phyloP scores from a whole-genome alignment of 2,113 vertebrate genomes.

The Dinomys branickii region DNA sequence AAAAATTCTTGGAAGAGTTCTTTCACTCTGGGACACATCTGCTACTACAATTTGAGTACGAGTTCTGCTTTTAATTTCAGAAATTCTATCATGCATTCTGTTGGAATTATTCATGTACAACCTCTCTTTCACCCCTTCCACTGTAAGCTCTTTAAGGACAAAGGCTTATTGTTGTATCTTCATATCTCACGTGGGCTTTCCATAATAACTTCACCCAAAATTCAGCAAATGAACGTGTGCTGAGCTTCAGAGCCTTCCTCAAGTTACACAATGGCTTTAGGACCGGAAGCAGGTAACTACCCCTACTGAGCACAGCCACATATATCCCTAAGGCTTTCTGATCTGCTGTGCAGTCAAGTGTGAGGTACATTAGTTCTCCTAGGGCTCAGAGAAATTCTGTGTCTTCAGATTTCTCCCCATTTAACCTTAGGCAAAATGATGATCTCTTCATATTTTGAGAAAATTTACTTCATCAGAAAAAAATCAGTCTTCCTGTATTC shows the following conservation, averaged over 20 bases:
- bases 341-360: background rate
- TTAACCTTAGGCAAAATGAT: background rate
- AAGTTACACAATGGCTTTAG: background rate
- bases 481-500: conserved; percentile 5
- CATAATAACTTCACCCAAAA: background rate
- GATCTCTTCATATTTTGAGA: background rate
- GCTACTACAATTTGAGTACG: background rate
- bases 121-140: background rate
- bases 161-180: conserved; percentile 26
- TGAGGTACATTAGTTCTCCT: background rate
- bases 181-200: background rate
- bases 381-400: background rate
- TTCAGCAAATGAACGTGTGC: background rate
- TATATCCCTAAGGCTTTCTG: background rate
- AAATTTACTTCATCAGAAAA: background rate
- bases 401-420: background rate
- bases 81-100: conserved; percentile 1
- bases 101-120: background rate
- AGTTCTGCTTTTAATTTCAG: conserved; percentile 53
- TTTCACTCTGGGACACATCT: conserved; percentile 10
- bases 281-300: background rate
- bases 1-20: conserved; percentile 35
- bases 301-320: background rate
- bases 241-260: background rate
- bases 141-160: background rate